phyloP scores from a whole-genome alignment of 2,797 vertebrate species.

The Alosa sapidissima region DNA sequence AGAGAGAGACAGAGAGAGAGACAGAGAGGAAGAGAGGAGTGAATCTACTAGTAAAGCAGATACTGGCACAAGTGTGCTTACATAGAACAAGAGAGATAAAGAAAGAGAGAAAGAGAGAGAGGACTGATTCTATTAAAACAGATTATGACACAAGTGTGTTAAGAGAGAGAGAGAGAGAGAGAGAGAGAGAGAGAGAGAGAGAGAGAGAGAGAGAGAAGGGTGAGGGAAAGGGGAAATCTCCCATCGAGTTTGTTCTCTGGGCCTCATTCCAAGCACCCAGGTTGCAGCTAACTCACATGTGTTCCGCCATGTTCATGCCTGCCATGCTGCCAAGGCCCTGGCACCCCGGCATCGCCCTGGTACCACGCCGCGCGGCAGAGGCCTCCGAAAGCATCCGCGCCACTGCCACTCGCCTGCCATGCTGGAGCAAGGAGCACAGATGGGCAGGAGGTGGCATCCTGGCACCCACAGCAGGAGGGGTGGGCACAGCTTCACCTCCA shows the following conservation, averaged over 20 bases:
- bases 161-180: background rate
- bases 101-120: background rate
- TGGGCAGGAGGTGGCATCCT: conserved; percentile 26
- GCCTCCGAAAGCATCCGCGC: conserved; percentile 13
- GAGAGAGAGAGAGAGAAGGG: background rate
- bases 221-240: conserved; percentile 40
- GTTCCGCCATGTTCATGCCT: conserved; percentile 55
- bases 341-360: conserved; percentile 11
- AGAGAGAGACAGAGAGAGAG: background rate
- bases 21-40: background rate
- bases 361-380: background rate
- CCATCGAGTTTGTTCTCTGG: conserved; percentile 19
- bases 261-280: background rate
- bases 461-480: conserved; percentile 15
- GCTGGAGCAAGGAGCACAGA: conserved; percentile 22
- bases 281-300: conserved; percentile 37
- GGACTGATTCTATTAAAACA: too few relatives aligned
- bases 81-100: background rate
- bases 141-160: background rate
- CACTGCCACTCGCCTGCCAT: conserved; percentile 19
- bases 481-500: conserved; percentile 23
- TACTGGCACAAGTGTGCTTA: background rate
- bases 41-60: background rate
- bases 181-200: background rate
- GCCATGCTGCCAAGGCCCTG: conserved; percentile 22